Evolutionary conservation across 1,140 invertebrate genomes (phyloP).

Genomic region (Anastrepha obliqua): DNA sequence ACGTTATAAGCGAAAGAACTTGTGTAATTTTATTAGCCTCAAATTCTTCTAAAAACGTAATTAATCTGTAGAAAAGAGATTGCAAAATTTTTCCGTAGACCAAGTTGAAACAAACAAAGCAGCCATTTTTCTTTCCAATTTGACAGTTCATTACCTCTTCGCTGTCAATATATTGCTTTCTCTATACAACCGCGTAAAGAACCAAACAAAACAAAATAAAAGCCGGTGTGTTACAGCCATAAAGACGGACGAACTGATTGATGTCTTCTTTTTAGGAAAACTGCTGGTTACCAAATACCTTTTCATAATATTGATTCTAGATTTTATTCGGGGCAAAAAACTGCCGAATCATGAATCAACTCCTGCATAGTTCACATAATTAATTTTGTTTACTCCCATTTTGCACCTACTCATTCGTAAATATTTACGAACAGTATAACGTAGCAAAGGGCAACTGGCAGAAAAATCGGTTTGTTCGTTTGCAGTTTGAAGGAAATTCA

Average conservation of each 20-base stretch:
- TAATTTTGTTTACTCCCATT: neutral
- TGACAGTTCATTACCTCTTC: conserved; percentile 14
- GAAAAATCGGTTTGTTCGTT: conserved; percentile 5
- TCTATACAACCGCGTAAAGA: neutral
- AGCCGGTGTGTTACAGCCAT: neutral
- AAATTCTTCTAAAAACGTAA: neutral
- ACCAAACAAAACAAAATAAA: conserved; percentile 14
- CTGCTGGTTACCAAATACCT: too few relatives aligned
- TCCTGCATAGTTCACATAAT: too few relatives aligned
- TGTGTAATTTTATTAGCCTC: neutral
- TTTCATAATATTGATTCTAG: too few relatives aligned
- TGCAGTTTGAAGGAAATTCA: neutral
- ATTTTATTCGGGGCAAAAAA: too few relatives aligned
- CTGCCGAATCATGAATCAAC: too few relatives aligned
- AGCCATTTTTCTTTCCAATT: conserved; percentile 39
- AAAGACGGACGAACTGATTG: too few relatives aligned
- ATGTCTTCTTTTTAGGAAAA: too few relatives aligned
- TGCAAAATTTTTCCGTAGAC: neutral
- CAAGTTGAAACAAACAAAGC: conserved; percentile 35
- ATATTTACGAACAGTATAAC: conserved; percentile 17
- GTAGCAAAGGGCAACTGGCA: neutral
- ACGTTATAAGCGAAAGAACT: neutral
- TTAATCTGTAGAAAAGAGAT: neutral
- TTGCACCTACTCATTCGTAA: neutral
- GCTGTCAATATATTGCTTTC: conserved; percentile 29